Base-by-base conservation (phyloP, 2,113 vertebrate genomes). In the Malurus elegans region DNA sequence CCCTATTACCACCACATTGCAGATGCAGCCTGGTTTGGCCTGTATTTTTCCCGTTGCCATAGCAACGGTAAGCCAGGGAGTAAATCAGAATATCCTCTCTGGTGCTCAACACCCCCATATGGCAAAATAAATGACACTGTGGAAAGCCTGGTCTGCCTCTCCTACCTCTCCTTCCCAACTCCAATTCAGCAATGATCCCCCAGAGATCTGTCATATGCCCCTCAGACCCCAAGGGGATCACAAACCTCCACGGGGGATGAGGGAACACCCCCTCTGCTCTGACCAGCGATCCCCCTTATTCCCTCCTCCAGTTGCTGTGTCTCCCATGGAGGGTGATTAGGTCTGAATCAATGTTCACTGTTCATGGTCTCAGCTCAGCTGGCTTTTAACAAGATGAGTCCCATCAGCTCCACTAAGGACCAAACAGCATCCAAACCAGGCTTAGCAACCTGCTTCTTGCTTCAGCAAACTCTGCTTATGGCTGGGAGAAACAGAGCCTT, bases 21-120 rank as follows among this genome's bases (percentile, higher is more conserved):
- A 98, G 98, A 97, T 97, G 97, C 96, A 97, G 92, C 94, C 62
- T 58, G 73, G 82, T 92, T 97, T 88, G 90, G 97, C 96, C 97
- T 96, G 97, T 96, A 97, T 98, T 96, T 97, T 92, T 97, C 58
- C 71, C 1, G 96, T 98, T 98, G 91, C 97, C 91, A 93, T 70
- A 97, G 97, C 96, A 97, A 98, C 97, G 0, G 74, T 93, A 94
- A 96, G 81, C 90, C 79, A 96, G 91, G 72, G 95, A 88, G 80
- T 96, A 95, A 96, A 97, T 92, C 81, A 91, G 92, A 95, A 93
- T 95, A 97, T 96, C 60, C 93, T 91, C 78, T 84, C 76, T 21
- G 23, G 66, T 75, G 61, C 84, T 94, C 44, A 48, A 66, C 81
- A 92, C 66, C 72, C 79, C 81, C 62, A 80, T 82, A 93, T 21